phyloP scores from a whole-genome alignment of 2,113 vertebrate species.

The Thermophis baileyi region DNA sequence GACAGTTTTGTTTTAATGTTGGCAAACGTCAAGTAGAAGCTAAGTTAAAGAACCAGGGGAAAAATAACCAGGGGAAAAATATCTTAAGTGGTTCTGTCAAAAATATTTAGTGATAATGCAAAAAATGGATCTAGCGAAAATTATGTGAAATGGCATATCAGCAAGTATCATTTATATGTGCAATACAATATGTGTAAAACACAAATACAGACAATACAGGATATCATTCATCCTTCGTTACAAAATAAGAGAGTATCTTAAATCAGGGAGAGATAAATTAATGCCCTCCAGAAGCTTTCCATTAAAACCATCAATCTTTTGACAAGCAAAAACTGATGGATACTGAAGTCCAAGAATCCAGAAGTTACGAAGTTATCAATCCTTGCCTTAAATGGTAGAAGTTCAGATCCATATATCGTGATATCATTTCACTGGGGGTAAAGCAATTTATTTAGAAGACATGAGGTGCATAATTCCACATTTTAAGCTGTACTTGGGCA shows the following conservation, averaged over 20 bases:
- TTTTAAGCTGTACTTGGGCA: background rate
- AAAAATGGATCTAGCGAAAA: background rate
- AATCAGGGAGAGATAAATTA: background rate
- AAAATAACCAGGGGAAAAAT: background rate
- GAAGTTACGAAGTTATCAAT: background rate
- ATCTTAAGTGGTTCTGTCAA: background rate
- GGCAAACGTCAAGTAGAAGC: background rate
- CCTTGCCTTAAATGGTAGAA: background rate
- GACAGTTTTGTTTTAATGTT: background rate
- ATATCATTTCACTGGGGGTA: background rate
- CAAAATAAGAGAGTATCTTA: background rate
- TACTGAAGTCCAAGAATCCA: background rate
- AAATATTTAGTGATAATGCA: background rate
- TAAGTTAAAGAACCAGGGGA: background rate
- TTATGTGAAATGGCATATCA: background rate
- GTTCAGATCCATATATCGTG: background rate
- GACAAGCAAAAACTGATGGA: background rate
- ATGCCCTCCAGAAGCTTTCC: background rate
- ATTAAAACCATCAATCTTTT: background rate
- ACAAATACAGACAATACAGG: background rate
- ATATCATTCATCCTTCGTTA: background rate
- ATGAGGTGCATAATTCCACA: too few species aligned
- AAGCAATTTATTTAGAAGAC: background rate
- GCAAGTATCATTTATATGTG: background rate
- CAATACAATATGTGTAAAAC: background rate